Conservation (phyloP, 2,113 vertebrate species). For the Sus scrofa region T2T-Sscrofa CM000827.6:44899501-44900000, state of each 20-base stretch:
- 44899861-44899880: background rate
- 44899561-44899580: background rate
- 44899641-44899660: background rate
- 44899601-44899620: background rate
- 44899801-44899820: background rate
- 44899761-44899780: background rate
- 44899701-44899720: background rate
- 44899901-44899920: background rate
- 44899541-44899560: too few relatives aligned
- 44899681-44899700: background rate
- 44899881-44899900: background rate
- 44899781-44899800: background rate
- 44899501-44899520: background rate
- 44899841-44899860: background rate
- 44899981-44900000: background rate
- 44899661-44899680: background rate
- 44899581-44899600: background rate
- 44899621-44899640: background rate
- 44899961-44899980: background rate
- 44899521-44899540: background rate
- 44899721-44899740: background rate
- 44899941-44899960: conserved; percentile 48
- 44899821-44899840: background rate
- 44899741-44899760: background rate
- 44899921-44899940: conserved; percentile 25